These are phyloP conservation scores for Brachynemurus nebulosus DNA, from an alignment of 2,888 invertebrate genomes.

Conservation along the genomic window DNA sequence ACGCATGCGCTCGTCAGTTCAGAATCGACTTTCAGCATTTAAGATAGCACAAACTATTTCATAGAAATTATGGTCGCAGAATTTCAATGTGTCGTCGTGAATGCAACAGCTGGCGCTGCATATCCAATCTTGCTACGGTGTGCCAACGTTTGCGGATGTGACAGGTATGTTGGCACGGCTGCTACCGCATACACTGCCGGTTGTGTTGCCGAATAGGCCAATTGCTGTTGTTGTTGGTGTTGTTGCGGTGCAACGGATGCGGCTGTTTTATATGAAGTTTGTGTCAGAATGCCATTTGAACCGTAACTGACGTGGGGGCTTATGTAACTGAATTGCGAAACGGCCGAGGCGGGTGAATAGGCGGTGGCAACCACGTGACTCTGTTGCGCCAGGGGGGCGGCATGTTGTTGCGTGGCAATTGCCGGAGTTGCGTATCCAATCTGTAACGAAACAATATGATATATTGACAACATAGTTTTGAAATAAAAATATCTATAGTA, in stretches of 20 bases:
- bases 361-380: constrained; percentile 12
- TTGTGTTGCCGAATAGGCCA: constrained; percentile 10
- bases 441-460: too few relatives aligned
- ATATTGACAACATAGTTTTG: too few relatives aligned
- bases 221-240: constrained; percentile 11
- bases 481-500: too few relatives aligned
- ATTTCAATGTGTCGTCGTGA: too few relatives aligned
- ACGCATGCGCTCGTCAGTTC: too few relatives aligned
- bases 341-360: constrained; percentile 28
- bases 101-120: not conserved
- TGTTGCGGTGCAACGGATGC: constrained; percentile 10
- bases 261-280: constrained; percentile 18
- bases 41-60: too few relatives aligned
- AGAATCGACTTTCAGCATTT: too few relatives aligned
- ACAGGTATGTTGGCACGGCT: too few relatives aligned
- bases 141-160: constrained; percentile 8
- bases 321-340: constrained; percentile 29
- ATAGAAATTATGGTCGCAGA: too few relatives aligned
- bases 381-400: too few relatives aligned
- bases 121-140: constrained; percentile 10
- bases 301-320: constrained; percentile 29
- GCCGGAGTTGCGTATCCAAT: constrained; percentile 8
- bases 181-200: constrained; percentile 18
- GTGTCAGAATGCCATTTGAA: constrained; percentile 25
- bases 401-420: not conserved